Base-by-base conservation (phyloP, 2,797 vertebrate genomes). In the Xenopus petersii region DNA sequence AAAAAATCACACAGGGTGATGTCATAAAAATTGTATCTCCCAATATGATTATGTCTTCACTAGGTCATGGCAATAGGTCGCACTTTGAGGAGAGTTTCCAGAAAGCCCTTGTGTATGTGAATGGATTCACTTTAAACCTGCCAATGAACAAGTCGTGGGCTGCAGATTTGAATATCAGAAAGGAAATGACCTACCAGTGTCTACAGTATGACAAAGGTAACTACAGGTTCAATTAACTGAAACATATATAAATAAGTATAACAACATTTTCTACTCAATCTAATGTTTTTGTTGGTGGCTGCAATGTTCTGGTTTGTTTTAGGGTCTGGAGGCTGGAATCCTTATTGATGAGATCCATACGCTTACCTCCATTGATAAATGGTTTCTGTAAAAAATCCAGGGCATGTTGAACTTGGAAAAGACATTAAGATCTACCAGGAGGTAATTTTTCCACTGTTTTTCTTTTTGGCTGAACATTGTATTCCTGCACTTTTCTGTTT, bases 31-130 rank as follows among this genome's bases (percentile, higher is more conserved):
- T 12, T 15, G 11, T 12, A 10, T 51, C 36, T 5, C 5, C 36
- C 3, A 42, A 15, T 51, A 51, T 51, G 49, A 51, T 12, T 51
- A 51, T 51, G 49, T 51, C 2, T 56, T 8, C 80, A 0, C 84
- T 1, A 98, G 96, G 96, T 98, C 75, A 97, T 97, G 96, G 95
- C 95, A 5, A 90, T 98, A 5, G 96, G 96, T 2, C 93, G 94
- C 46, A 95, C 95, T 0, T 98, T 80, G 95, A 98, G 76, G 96
- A 98, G 85, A 97, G 94, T 81, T 89, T 99, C 79, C 96, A 98
- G 82, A 98, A 99, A 82, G 21, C 21, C 21, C 21, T 21, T 21
- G 21, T 21, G 21, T 21, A 21, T 21, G 89, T 95, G 60, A 94
- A 95, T 63, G 96, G 96, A 64, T 98, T 98, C 71, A 86, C 93